Evolutionary conservation across 2,888 invertebrate genomes (phyloP).

Genomic region (Amitus sp.): DNA sequence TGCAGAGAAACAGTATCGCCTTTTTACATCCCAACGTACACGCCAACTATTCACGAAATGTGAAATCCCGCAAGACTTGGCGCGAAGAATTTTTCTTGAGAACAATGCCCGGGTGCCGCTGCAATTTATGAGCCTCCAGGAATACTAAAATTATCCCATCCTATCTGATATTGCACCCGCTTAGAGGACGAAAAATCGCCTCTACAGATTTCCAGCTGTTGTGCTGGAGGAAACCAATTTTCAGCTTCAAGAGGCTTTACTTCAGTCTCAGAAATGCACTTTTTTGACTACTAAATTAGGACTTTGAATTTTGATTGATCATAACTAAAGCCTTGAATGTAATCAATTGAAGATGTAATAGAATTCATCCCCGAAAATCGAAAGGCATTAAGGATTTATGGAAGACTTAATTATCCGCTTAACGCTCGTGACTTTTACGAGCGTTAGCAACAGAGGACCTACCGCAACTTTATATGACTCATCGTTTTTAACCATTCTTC

Average conservation of each 20-base stretch:
- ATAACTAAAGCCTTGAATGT: too few relatives aligned
- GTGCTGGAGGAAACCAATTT: conserved; percentile 20
- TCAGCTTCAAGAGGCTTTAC: too few relatives aligned
- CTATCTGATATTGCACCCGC: not conserved
- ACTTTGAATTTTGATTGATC: too few relatives aligned
- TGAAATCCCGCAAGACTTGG: conserved; percentile 29
- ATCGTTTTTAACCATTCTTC: conserved; percentile 38
- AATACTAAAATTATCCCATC: conserved; percentile 3
- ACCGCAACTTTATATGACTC: conserved; percentile 42
- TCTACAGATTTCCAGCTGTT: not conserved
- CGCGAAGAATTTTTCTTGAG: conserved; percentile 7
- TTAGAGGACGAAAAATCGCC: not conserved
- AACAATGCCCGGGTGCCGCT: not conserved
- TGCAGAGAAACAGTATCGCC: conserved; percentile 32
- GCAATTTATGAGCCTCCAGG: not conserved
- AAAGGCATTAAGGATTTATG: conserved; percentile 36
- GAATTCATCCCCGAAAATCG: too few relatives aligned
- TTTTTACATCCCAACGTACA: conserved; percentile 25
- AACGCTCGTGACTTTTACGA: conserved; percentile 44
- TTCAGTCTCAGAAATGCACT: too few relatives aligned
- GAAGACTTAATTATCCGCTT: conserved; percentile 37
- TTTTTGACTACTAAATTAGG: too few relatives aligned
- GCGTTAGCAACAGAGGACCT: conserved; percentile 40
- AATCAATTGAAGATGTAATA: too few relatives aligned
- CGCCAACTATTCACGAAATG: conserved; percentile 20